These are phyloP conservation scores for Carettochelys insculpta DNA, from an alignment of 2,113 vertebrate genomes.

Conservation along the genomic window DNA sequence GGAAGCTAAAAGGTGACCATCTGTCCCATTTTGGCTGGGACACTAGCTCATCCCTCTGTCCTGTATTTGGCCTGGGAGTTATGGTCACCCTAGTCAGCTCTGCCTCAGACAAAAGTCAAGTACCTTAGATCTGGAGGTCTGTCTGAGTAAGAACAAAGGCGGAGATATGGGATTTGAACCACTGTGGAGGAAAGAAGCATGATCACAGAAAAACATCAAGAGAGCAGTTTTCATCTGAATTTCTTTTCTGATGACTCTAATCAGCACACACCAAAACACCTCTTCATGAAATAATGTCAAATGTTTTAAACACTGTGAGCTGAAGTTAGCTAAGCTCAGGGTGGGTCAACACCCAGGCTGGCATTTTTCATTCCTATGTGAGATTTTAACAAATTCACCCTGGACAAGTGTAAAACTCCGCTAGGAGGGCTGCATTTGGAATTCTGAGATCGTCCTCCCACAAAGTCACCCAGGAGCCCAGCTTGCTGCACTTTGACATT, in stretches of 20 bases:
- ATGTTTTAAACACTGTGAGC: neutral
- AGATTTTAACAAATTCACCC: slow-evolving; percentile 51
- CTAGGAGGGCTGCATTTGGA: slow-evolving; percentile 45
- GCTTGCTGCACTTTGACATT: slow-evolving; percentile 14
- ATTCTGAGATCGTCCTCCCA: slow-evolving; percentile 48
- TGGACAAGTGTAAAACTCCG: slow-evolving; percentile 51
- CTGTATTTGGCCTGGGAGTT: too few species aligned
- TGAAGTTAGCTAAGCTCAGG: neutral
- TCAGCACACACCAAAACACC: neutral
- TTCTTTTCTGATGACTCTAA: neutral
- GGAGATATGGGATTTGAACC: neutral
- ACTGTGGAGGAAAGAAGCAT: neutral
- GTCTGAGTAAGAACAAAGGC: neutral
- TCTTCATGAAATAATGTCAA: neutral
- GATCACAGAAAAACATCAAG: neutral
- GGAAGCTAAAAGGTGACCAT: too few species aligned
- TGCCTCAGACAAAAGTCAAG: neutral
- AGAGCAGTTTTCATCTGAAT: neutral
- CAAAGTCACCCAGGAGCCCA: slow-evolving; percentile 23
- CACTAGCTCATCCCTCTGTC: too few species aligned
- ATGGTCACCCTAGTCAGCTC: too few species aligned
- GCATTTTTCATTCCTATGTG: slow-evolving; percentile 51
- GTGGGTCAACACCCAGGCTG: slow-evolving; percentile 50
- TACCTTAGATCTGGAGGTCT: accelerated
- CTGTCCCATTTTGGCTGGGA: too few species aligned